These are phyloP conservation scores for Agelastica alni DNA, from an alignment of 2,888 invertebrate genomes.

Conservation along the genomic window DNA sequence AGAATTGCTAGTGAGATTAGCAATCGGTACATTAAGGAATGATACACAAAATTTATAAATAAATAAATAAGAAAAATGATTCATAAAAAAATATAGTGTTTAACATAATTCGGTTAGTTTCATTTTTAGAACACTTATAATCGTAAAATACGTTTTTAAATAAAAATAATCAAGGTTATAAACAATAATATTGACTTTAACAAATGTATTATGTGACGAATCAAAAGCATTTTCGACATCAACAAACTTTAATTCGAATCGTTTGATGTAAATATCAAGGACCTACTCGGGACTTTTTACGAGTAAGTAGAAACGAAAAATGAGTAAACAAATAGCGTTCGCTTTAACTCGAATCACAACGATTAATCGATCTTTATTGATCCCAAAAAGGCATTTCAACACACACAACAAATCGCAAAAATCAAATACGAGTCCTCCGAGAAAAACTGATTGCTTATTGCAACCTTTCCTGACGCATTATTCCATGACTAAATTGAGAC, in stretches of 20 bases:
- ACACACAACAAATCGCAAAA: not conserved
- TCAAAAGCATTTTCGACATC: not conserved
- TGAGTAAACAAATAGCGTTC: no score
- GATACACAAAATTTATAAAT: conserved; percentile 15
- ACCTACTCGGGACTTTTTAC: no score
- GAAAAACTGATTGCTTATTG: conserved; percentile 14
- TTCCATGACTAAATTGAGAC: conserved; percentile 11
- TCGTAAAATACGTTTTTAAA: not conserved
- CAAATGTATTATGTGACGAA: not conserved
- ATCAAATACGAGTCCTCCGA: not conserved
- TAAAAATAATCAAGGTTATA: conserved; percentile 6
- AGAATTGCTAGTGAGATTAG: conserved; percentile 35
- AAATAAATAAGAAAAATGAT: conserved; percentile 14
- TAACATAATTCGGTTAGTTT: conserved; percentile 11
- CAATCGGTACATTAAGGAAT: conserved; percentile 9
- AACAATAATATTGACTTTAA: not conserved
- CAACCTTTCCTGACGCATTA: conserved; percentile 13
- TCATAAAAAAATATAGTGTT: conserved; percentile 13
- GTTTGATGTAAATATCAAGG: no score
- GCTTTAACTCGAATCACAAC: not conserved
- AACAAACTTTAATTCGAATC: not conserved
- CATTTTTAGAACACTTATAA: no score
- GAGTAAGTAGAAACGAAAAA: no score
- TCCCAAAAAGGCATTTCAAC: conserved; percentile 2
- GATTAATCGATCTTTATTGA: not conserved